Base-by-base conservation (phyloP, 2,888 invertebrate genomes). In the Drosophila flavopinicola region DNA sequence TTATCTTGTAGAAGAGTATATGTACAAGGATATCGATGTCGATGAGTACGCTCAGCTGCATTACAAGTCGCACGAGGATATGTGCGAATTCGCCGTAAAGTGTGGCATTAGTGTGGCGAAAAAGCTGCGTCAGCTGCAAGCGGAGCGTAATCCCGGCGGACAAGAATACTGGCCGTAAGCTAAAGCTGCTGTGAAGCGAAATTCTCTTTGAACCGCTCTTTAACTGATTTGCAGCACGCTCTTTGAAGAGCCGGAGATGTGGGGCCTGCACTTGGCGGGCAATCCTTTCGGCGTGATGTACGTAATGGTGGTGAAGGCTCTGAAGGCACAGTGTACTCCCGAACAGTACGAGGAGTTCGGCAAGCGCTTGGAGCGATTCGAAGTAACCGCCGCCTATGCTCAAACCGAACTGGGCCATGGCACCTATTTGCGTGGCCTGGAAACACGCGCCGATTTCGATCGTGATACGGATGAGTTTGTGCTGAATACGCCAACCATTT, bases 341-440 rank as follows among this genome's bases (percentile, higher is more conserved):
- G 96, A 98, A 65, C 99, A 99, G 88, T 95, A 96, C 88, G 94
- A 94, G 3, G 93, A 95, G 87, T 98, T 98, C 96, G 93, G 97
- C 51, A 94, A 95, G 20, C 93, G 94, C 69, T 95, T 96, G 0
- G 95, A 96, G 92, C 93, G 93, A 59, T 94, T 95, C 64, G 94
- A 95, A 77, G 95, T 98, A 49, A 93, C 97, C 68, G 98, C 97
- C 48, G 97, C 98, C n/a, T 99, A 98, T 89, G 98, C 98, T 29
- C 98, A 98, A 95, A 98, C 98, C 0, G 98, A 98, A 91, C 92
- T 99, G 37, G 98, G 98, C 0, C 98, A 98, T 91, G 98, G 98
- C 0, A 98, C 98, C 0, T 97, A 97, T 89, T 94, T 99, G 56
- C 93, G 97, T 69, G 89, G 97, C 0, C 91, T 99, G 73, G 98